Conservation (phyloP, 1,140 invertebrate species). For the Diorhabda carinulata region DNA sequence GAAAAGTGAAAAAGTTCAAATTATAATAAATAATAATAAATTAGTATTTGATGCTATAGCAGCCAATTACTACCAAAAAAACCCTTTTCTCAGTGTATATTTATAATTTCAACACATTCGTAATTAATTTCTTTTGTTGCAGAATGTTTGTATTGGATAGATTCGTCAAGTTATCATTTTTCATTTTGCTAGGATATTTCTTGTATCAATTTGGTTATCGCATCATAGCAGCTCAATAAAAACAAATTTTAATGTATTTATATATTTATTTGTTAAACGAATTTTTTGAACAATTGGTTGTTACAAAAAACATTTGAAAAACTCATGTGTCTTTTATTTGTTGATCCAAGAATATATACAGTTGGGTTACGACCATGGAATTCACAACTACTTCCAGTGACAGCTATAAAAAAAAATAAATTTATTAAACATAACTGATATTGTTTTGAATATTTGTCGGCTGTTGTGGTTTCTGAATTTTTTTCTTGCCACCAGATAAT, state of each 20-base stretch:
- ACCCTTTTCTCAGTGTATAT: too few species aligned
- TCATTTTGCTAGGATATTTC: neutral
- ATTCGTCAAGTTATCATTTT: neutral
- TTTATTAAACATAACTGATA: neutral
- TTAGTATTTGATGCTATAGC: too few species aligned
- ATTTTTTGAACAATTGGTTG: neutral
- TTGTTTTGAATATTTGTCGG: too few species aligned
- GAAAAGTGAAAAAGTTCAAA: too few species aligned
- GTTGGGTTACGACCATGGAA: conserved; percentile 9
- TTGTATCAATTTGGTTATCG: neutral
- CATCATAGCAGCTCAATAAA: neutral
- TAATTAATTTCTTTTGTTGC: too few species aligned
- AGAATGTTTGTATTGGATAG: neutral
- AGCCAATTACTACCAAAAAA: too few species aligned
- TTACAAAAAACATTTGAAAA: neutral
- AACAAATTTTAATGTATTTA: neutral
- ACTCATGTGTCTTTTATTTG: conserved; percentile 1
- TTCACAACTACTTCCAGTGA: conserved; percentile 12
- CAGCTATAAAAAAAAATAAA: conserved; percentile 6
- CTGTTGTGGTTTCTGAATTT: too few species aligned
- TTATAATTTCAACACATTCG: too few species aligned
- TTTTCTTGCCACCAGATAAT: too few species aligned
- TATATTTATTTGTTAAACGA: neutral
- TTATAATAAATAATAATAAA: too few species aligned
- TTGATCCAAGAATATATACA: conserved; percentile 12